phyloP scores from a whole-genome alignment of 2,113 vertebrate genomes.

The Pimephales promelas region DNA sequence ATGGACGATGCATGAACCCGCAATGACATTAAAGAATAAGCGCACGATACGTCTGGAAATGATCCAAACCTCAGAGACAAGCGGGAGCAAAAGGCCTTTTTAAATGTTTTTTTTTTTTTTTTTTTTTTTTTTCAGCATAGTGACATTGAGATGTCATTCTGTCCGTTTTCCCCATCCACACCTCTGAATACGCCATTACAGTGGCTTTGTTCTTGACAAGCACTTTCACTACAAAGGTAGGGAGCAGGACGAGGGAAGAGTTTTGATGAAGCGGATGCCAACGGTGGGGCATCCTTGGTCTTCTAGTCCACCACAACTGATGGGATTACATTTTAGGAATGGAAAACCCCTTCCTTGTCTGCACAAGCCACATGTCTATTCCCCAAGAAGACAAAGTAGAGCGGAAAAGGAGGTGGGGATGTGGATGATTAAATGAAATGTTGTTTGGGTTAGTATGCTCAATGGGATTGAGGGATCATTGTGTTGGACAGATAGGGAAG shows the following conservation, averaged over 20 bases:
- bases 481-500: slow-evolving; percentile 23
- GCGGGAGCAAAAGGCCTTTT: slow-evolving; percentile 26
- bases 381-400: slow-evolving; percentile 33
- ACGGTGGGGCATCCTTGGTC: slow-evolving; percentile 41
- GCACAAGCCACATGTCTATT: slow-evolving; percentile 26
- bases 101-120: too few species aligned
- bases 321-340: slow-evolving; percentile 13
- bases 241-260: not conserved
- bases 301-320: slow-evolving; percentile 25
- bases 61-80: slow-evolving; percentile 34
- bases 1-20: slow-evolving; percentile 34
- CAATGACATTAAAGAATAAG: slow-evolving; percentile 43
- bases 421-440: slow-evolving; percentile 34
- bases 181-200: slow-evolving; percentile 31
- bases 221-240: slow-evolving; percentile 47
- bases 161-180: slow-evolving; percentile 42
- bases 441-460: slow-evolving; percentile 37
- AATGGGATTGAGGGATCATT: slow-evolving; percentile 11
- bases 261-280: slow-evolving; percentile 40
- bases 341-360: slow-evolving; percentile 14
- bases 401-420: not conserved
- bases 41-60: not conserved
- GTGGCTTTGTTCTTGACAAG: slow-evolving; percentile 44
- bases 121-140: slow-evolving; percentile 23
- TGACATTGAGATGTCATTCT: slow-evolving; percentile 57